Evolutionary conservation across 2,113 vertebrate species (phyloP).

Genomic region (Apodemus speciosus): DNA sequence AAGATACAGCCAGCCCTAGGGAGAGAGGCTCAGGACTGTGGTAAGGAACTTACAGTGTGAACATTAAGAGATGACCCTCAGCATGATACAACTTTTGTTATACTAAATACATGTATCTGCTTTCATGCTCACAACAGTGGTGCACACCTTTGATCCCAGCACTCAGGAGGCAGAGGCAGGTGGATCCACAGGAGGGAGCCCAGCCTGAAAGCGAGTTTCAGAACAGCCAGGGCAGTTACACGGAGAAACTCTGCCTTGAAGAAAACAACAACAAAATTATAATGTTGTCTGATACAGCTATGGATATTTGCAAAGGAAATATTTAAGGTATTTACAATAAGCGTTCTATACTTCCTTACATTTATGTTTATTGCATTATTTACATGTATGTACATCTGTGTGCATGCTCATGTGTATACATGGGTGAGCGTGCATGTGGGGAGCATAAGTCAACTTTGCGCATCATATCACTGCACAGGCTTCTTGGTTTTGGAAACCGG

Average conservation of each 20-base stretch:
- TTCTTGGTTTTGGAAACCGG: neutral
- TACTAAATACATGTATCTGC: neutral
- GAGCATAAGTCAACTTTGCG: neutral
- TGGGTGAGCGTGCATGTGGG: neutral
- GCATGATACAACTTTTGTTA: neutral
- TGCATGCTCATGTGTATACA: neutral
- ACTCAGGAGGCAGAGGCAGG: neutral
- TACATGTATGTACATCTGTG: neutral
- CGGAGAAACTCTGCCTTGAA: neutral
- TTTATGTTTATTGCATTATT: neutral
- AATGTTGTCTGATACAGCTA: neutral
- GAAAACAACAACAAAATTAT: neutral
- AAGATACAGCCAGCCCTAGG: neutral
- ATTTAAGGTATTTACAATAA: neutral
- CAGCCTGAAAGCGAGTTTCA: neutral
- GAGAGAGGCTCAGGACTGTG: neutral
- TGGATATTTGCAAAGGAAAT: neutral
- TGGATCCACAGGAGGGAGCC: neutral
- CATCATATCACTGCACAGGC: neutral
- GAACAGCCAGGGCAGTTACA: neutral
- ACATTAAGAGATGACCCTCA: neutral
- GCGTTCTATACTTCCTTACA: neutral
- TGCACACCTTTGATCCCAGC: neutral
- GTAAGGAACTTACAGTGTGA: neutral
- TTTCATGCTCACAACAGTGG: neutral